These are phyloP conservation scores for Diadophis punctatus DNA, from an alignment of 2,113 vertebrate genomes.

Conservation along the genomic window DNA sequence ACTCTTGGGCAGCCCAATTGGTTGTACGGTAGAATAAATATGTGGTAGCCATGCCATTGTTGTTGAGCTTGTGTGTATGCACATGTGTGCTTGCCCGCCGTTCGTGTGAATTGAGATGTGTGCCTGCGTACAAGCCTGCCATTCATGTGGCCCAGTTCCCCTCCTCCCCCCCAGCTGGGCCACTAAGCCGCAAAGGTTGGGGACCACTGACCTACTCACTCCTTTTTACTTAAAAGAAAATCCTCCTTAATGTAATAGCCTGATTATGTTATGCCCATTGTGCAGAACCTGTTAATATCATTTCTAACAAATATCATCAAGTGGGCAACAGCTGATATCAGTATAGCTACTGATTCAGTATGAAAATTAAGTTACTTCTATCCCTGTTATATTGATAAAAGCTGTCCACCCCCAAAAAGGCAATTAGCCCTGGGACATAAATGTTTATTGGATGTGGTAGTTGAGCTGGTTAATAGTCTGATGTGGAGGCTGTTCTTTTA, in stretches of 20 bases:
- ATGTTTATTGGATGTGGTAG: neutral
- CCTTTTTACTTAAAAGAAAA: neutral
- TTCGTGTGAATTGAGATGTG: neutral
- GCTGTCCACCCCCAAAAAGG: neutral
- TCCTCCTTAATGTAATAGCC: neutral
- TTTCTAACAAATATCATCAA: neutral
- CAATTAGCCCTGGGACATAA: neutral
- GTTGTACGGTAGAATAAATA: neutral
- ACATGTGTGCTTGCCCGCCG: fast-evolving
- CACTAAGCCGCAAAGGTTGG: neutral
- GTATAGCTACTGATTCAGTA: neutral
- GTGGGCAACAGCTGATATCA: neutral
- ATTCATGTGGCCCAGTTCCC: neutral
- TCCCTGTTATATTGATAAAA: neutral
- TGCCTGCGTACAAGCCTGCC: neutral
- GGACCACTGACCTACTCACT: neutral
- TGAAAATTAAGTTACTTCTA: neutral
- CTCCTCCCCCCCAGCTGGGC: neutral
- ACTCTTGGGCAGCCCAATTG: neutral
- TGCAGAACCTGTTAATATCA: neutral
- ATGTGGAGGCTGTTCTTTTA: slow-evolving; percentile 38
- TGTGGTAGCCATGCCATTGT: neutral
- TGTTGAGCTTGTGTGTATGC: neutral
- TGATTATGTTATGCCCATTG: neutral
- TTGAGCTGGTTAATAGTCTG: neutral